Evolutionary conservation across 2,797 vertebrate genomes (phyloP).

Genomic region (Hylomyscus alleni): DNA sequence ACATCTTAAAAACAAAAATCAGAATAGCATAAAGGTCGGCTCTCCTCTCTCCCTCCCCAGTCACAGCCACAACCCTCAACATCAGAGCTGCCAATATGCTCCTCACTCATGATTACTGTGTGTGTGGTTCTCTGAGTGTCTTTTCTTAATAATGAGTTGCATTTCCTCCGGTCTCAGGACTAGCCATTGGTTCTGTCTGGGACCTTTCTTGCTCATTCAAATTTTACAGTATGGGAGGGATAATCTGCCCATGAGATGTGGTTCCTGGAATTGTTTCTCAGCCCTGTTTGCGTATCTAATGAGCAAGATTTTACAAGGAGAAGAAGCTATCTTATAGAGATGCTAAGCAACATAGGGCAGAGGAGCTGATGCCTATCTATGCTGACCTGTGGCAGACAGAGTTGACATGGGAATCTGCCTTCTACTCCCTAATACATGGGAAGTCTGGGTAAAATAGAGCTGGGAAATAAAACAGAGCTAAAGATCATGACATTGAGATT

Average conservation of each 20-base stretch:
- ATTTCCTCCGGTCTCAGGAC: not conserved
- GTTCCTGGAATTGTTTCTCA: not conserved
- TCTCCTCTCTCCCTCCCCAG: not conserved
- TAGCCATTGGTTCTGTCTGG: not conserved
- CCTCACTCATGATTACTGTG: not conserved
- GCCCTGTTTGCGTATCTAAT: not conserved
- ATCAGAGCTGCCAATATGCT: not conserved
- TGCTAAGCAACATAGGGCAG: not conserved
- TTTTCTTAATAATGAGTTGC: not conserved
- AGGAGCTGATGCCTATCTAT: not conserved
- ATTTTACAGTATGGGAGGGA: not conserved
- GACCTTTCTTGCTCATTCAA: not conserved
- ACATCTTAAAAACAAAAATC: constrained; percentile 51
- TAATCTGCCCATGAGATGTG: not conserved
- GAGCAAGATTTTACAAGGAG: not conserved
- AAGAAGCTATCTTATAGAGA: not conserved
- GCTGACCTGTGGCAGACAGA: not conserved
- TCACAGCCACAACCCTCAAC: not conserved
- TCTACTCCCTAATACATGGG: not conserved
- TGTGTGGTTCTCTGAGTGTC: not conserved
- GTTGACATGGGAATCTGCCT: not conserved
- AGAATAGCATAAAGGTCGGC: not conserved
- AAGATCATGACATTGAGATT: not conserved
- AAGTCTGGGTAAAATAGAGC: not conserved
- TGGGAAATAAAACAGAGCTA: not conserved